These are phyloP conservation scores for Amphimedon queenslandica DNA, from an alignment of 37 sponge, comb jelly and placozoan species.

Conservation along the genomic window DNA sequence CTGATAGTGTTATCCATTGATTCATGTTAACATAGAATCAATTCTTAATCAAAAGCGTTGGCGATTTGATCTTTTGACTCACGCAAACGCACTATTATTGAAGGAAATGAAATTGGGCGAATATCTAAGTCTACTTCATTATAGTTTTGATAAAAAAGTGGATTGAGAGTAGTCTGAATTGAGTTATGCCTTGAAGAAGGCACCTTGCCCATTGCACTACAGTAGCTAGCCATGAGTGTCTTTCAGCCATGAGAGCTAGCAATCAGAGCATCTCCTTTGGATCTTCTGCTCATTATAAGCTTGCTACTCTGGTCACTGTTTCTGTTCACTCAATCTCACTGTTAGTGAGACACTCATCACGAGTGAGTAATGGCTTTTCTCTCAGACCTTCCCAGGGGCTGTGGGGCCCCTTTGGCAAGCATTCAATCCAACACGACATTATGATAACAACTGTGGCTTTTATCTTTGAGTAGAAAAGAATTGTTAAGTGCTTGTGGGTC, in stretches of 20 bases:
- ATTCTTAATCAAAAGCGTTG: too few species aligned
- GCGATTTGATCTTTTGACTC: too few species aligned
- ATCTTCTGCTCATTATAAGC: conserved; percentile 61
- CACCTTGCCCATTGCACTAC: conserved; percentile 76
- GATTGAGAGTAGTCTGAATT: conserved; percentile 92
- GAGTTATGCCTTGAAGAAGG: conserved; percentile 65
- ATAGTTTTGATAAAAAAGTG: too few species aligned
- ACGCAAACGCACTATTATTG: too few species aligned
- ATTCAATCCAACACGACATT: conserved; percentile 11
- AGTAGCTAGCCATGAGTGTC: conserved; percentile 63
- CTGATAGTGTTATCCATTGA: too few species aligned
- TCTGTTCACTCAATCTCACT: conserved; percentile 84
- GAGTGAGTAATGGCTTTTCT: conserved; percentile 59
- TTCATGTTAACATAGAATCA: too few species aligned
- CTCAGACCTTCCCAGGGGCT: conserved; percentile 96
- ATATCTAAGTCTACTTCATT: too few species aligned
- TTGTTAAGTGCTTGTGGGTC: too few species aligned
- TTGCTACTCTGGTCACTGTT: conserved; percentile 64
- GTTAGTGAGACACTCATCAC: conserved; percentile 70
- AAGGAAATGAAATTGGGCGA: too few species aligned
- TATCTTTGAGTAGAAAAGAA: too few species aligned
- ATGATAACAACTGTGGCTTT: too few species aligned
- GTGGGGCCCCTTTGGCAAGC: conserved; percentile 30
- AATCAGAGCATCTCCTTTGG: conserved; percentile 28
- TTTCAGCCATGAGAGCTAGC: conserved; percentile 58